Base-by-base conservation (phyloP, 2,797 vertebrate genomes). In the Poliocrania exsul region DNA sequence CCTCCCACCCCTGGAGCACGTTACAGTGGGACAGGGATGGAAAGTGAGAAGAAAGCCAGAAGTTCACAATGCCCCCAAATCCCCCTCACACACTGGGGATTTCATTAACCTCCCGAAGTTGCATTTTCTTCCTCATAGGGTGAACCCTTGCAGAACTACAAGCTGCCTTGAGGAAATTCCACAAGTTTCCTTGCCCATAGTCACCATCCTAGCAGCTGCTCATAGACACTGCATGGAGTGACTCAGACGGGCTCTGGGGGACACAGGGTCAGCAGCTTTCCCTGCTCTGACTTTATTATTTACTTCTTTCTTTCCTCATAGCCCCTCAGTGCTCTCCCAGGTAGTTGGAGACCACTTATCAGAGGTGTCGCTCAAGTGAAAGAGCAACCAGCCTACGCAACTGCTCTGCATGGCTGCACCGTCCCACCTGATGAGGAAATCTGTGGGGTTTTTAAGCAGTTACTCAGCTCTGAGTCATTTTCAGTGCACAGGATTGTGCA, bases 401-500 rank as follows among this genome's bases (percentile, higher is more conserved):
- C 33, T 13, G 37, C 69, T 71, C 35, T 0, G 0, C 33, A 8
- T 79, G 75, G 25, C 37, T 92, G 90, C 83, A 42, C 42, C 2
- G 1, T 57, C 42, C 42, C 46, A 58, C 38, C 29, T 81, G 91
- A 93, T 66, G 82, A 93, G 42, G 87, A 90, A 95, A 73, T 88
- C 58, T 73, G 69, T 70, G 79, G 73, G 58, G 0, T 1, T 65
- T 91, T 78, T 11, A 53, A 71, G 29, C 38, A 60, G 44, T 95
- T 92, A 91, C 15, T 87, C 67, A 56, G 50, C 33, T 65, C 14
- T 83, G 58, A 72, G 51, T 86, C 42, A 88, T 81, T 72, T 90
- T 87, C 74, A 46, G 11, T 51, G 28, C 42, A 61, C 11, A 75
- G 33, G 31, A 90, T 86, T 97, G 66, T 71, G 91, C 35, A 95